Conservation (phyloP, 1,140 invertebrate genomes). For the Aphaenogaster floridana region DNA sequence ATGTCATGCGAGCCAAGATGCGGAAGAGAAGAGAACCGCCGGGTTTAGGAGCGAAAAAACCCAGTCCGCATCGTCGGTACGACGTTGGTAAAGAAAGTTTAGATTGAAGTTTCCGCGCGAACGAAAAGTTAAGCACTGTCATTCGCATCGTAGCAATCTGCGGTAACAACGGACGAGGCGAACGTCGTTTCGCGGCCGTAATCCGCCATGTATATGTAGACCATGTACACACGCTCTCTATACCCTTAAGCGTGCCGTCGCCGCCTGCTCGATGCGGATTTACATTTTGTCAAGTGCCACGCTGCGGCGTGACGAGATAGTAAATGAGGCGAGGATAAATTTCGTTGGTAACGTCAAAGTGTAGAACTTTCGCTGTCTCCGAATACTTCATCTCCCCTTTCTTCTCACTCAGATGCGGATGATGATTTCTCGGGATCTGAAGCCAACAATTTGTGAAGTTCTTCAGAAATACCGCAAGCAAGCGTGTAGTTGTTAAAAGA, state of each 20-base stretch:
- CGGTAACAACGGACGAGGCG: constrained; percentile 66
- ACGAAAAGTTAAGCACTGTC: constrained; percentile 81
- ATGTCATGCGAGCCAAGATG: constrained; percentile 21
- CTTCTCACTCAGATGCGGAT: background rate
- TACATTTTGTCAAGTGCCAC: constrained; percentile 58
- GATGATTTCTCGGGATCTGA: constrained; percentile 26
- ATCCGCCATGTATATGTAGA: constrained; percentile 58
- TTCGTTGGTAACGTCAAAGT: constrained; percentile 43
- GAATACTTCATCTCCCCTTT: constrained; percentile 40
- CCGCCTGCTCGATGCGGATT: constrained; percentile 33
- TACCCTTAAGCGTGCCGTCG: constrained; percentile 28
- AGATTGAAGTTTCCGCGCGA: constrained; percentile 80
- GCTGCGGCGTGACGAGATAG: constrained; percentile 45
- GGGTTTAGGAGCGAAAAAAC: constrained; percentile 23
- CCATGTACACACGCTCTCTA: constrained; percentile 23
- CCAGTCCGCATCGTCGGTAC: background rate
- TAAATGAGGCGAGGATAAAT: constrained; percentile 59
- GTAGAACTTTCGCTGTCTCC: constrained; percentile 32
- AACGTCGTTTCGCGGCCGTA: constrained; percentile 52
- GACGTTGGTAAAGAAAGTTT: constrained; percentile 74
- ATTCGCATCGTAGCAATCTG: constrained; percentile 73
- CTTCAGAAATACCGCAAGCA: background rate
- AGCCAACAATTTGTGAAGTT: constrained; percentile 29
- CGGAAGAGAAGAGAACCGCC: background rate
- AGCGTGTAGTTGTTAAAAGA: background rate